Evolutionary conservation across 2,888 invertebrate genomes (phyloP).

Genomic region (Spialia ferax): DNA sequence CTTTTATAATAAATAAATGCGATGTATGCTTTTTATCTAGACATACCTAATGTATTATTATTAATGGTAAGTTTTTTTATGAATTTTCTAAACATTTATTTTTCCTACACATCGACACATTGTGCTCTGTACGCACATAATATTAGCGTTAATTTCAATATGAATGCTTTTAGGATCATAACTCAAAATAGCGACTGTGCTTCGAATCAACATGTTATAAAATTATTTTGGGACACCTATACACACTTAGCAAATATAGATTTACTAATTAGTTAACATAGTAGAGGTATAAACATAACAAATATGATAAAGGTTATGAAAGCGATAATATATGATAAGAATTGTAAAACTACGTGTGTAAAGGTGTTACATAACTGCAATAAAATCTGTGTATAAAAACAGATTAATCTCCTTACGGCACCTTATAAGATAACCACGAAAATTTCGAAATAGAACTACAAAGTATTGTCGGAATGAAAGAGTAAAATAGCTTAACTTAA

Average conservation of each 20-base stretch:
- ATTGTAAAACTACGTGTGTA: constrained; percentile 49
- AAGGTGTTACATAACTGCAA: constrained; percentile 44
- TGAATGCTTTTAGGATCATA: constrained; percentile 34
- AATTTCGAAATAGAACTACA: constrained; percentile 44
- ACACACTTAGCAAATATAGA: constrained; percentile 49
- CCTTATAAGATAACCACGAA: constrained; percentile 35
- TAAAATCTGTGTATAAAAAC: constrained; percentile 42
- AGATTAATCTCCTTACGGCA: constrained; percentile 40
- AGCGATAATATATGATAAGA: constrained; percentile 40
- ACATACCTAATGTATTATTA: background rate
- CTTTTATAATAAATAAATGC: background rate
- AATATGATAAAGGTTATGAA: constrained; percentile 24
- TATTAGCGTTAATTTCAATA: background rate
- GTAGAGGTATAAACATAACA: constrained; percentile 16
- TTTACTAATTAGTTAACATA: constrained; percentile 8
- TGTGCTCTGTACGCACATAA: constrained; percentile 10
- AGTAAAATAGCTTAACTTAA: constrained; percentile 66
- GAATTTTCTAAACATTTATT: constrained; percentile 12
- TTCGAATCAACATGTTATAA: constrained; percentile 58
- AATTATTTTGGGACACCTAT: constrained; percentile 45
- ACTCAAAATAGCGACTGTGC: constrained; percentile 58
- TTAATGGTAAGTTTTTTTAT: background rate
- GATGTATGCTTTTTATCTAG: background rate
- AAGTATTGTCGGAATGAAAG: constrained; percentile 72
- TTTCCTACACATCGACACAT: constrained; percentile 26